Conservation (phyloP, 2,113 vertebrate genomes). For the Festucalex cinctus region DNA sequence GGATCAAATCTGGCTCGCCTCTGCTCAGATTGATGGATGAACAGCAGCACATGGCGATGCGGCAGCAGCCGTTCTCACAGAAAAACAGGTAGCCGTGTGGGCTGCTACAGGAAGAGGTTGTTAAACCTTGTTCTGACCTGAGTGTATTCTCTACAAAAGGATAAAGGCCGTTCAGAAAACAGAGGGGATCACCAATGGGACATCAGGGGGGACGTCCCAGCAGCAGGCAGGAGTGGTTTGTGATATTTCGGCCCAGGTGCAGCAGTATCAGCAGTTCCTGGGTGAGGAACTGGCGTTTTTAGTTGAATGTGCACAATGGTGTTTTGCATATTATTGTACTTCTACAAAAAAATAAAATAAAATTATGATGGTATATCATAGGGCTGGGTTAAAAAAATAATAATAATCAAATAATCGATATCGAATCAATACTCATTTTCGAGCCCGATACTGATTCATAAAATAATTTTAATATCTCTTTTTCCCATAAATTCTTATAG, state of each 20-base stretch:
- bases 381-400: too few species aligned
- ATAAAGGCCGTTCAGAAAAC: slow-evolving; percentile 85
- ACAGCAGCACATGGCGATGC: slow-evolving; percentile 89
- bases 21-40: slow-evolving; percentile 86
- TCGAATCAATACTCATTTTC: too few species aligned
- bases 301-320: background rate
- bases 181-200: slow-evolving; percentile 84
- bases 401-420: too few species aligned
- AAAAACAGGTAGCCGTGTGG: slow-evolving; percentile 78
- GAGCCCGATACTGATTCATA: too few species aligned
- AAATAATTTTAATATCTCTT: too few species aligned
- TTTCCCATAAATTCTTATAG: too few species aligned
- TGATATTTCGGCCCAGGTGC: slow-evolving; percentile 87
- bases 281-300: slow-evolving; percentile 66
- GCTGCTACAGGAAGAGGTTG: background rate
- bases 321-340: too few species aligned
- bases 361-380: too few species aligned
- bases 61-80: slow-evolving; percentile 89
- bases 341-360: too few species aligned
- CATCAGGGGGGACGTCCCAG: slow-evolving; percentile 72
- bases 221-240: slow-evolving; percentile 74
- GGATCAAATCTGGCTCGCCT: slow-evolving; percentile 87
- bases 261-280: slow-evolving; percentile 91
- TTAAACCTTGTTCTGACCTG: background rate
- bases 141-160: slow-evolving; percentile 51